These are phyloP conservation scores for Mus minutoides DNA, from an alignment of 2,797 vertebrate species.

Conservation along the genomic window DNA sequence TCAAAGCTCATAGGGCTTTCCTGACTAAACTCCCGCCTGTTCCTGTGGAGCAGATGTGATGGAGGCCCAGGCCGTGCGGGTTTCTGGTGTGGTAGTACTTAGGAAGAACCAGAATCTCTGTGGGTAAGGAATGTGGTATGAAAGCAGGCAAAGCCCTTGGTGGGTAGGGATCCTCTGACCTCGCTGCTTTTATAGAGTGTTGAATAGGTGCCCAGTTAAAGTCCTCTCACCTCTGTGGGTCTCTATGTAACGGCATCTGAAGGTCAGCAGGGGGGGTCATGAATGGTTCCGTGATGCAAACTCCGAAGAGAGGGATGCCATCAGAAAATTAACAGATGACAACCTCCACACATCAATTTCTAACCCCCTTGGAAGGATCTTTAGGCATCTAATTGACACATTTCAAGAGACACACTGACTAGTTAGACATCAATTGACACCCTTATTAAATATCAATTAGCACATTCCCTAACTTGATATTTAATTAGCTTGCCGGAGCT, in stretches of 20 bases:
- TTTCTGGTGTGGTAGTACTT: background rate
- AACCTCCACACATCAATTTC: slow-evolving; percentile 84
- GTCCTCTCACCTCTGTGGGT: background rate
- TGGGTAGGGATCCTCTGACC: background rate
- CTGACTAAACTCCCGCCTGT: background rate
- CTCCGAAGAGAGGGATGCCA: slow-evolving; percentile 75
- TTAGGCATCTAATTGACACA: slow-evolving; percentile 88
- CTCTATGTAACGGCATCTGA: background rate
- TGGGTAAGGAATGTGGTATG: background rate
- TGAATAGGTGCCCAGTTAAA: background rate
- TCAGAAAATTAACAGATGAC: slow-evolving; percentile 84
- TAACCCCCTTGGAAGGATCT: slow-evolving; percentile 86
- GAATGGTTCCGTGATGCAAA: slow-evolving; percentile 73
- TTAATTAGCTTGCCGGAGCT: slow-evolving; percentile 89
- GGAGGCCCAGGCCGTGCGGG: background rate
- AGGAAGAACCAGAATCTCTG: background rate
- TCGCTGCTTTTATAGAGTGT: slow-evolving; percentile 5
- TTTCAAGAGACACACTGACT: slow-evolving; percentile 88
- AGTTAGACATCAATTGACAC: slow-evolving; percentile 89
- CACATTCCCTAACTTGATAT: slow-evolving; percentile 88
- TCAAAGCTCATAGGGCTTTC: background rate
- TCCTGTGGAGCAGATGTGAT: background rate
- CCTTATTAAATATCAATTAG: slow-evolving; percentile 92
- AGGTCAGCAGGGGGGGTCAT: background rate
- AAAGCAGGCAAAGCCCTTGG: background rate